Percentiles rank a stretch among this genome's conserved stretches.
Conservation (phyloP, 2,113 vertebrate species). For the Nothoprocta perdicaria region DNA sequence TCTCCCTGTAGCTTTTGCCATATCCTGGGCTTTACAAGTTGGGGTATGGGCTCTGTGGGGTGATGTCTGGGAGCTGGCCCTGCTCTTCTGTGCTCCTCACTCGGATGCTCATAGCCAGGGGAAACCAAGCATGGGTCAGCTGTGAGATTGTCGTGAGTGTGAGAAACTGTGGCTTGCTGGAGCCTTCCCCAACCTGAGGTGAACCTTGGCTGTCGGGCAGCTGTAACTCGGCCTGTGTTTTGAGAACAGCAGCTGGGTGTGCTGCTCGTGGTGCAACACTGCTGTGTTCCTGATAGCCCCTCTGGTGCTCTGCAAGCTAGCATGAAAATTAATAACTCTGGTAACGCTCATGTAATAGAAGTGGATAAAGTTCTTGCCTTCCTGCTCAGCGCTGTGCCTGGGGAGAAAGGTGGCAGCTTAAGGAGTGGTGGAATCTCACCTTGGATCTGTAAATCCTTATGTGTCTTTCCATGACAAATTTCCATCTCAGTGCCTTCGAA, state of each 20-base stretch:
- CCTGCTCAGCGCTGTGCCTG: not conserved
- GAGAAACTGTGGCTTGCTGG: not conserved
- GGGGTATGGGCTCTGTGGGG: not conserved
- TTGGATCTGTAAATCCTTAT: not conserved
- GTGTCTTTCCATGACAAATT: not conserved
- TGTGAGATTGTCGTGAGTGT: not conserved
- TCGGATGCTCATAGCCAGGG: accelerated
- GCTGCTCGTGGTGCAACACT: not conserved
- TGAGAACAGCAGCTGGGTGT: accelerated
- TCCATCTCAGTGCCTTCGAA: not conserved
- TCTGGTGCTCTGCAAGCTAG: accelerated
- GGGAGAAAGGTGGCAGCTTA: not conserved
- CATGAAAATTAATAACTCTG: not conserved
- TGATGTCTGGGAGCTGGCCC: not conserved
- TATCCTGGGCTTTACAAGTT: not conserved
- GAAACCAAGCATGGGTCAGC: accelerated
- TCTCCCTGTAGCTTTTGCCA: not conserved
- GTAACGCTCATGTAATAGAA: not conserved
- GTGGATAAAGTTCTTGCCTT: not conserved
- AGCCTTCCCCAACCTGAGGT: not conserved
- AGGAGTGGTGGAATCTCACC: not conserved
- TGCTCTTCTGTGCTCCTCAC: not conserved
- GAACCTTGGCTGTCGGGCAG: not conserved
- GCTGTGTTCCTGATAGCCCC: not conserved
- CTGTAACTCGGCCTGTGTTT: accelerated